Conservation (phyloP, 2,888 invertebrate species). For the Lochmaea capreae region DNA sequence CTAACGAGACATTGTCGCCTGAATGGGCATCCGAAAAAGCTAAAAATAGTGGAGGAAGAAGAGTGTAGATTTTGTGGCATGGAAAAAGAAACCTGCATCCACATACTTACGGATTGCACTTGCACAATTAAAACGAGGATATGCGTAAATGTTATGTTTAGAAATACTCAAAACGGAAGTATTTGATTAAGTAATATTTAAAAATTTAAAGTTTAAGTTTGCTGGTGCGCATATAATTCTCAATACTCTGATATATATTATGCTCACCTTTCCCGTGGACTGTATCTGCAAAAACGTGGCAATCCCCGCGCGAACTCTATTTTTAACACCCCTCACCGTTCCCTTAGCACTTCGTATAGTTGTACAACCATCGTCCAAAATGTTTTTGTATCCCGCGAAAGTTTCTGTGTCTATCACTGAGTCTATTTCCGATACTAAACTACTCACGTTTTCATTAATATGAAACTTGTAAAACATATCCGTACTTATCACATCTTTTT, state of each 20-base stretch:
- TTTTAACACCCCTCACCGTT: constrained; percentile 93
- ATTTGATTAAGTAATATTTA: too few relatives aligned
- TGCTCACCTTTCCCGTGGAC: constrained; percentile 81
- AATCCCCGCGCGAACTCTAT: constrained; percentile 93
- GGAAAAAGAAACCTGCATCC: too few relatives aligned
- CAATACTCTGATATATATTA: not conserved
- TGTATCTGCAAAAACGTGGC: constrained; percentile 90
- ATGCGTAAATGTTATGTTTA: too few relatives aligned
- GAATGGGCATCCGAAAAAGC: too few relatives aligned
- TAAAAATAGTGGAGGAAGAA: too few relatives aligned
- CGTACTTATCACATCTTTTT: constrained; percentile 69
- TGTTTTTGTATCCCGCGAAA: constrained; percentile 84
- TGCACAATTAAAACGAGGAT: too few relatives aligned
- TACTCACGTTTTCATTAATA: constrained; percentile 80
- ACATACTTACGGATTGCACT: too few relatives aligned
- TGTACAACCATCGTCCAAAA: constrained; percentile 74
- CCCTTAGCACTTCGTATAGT: constrained; percentile 93
- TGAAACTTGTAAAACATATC: constrained; percentile 87
- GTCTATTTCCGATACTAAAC: constrained; percentile 64
- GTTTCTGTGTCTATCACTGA: constrained; percentile 68
- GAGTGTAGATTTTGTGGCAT: too few relatives aligned
- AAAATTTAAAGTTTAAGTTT: too few relatives aligned
- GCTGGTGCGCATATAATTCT: too few relatives aligned
- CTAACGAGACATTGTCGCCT: too few relatives aligned
- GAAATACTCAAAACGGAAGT: too few relatives aligned